These are phyloP conservation scores for Mesoligia furuncula DNA, from an alignment of 2,888 invertebrate genomes.

Conservation along the genomic window DNA sequence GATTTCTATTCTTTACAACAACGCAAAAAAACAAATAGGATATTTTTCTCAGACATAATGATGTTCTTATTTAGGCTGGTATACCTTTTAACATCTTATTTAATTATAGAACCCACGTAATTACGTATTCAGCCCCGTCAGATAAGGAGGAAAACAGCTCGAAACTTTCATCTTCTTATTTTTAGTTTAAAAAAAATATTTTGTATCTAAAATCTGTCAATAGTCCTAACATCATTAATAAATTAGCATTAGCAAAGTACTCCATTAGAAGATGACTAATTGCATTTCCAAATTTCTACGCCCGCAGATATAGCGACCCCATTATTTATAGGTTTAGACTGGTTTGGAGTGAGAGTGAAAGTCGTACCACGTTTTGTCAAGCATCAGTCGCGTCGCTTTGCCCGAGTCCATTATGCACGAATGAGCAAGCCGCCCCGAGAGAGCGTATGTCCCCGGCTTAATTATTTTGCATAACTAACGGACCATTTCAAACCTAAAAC, in stretches of 20 bases:
- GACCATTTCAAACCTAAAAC: conserved; percentile 66
- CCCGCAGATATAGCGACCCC: conserved; percentile 63
- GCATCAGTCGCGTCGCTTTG: conserved; percentile 83
- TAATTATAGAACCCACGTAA: not conserved
- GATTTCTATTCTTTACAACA: not conserved
- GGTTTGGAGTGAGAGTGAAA: conserved; percentile 88
- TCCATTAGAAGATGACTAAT: conserved; percentile 45
- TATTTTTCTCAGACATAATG: not conserved
- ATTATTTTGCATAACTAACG: conserved; percentile 75
- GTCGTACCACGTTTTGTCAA: conserved; percentile 88
- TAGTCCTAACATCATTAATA: conserved; percentile 7
- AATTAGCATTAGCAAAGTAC: conserved; percentile 29
- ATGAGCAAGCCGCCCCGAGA: conserved; percentile 89
- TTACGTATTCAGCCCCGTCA: not conserved
- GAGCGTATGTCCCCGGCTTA: conserved; percentile 86
- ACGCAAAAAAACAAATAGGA: not conserved
- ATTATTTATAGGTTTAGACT: conserved; percentile 79
- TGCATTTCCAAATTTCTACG: conserved; percentile 53
- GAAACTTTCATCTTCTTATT: conserved; percentile 12
- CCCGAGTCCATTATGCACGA: conserved; percentile 89
- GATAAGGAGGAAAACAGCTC: not conserved
- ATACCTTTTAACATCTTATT: not conserved
- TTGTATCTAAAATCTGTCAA: not conserved
- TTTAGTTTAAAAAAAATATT: not conserved
- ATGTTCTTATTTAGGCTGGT: not conserved